Evolutionary conservation across 2,888 invertebrate genomes (phyloP), one percentile per base, ranked within the genome.

Genomic region (Stenoptilia bipunctidactyla): DNA sequence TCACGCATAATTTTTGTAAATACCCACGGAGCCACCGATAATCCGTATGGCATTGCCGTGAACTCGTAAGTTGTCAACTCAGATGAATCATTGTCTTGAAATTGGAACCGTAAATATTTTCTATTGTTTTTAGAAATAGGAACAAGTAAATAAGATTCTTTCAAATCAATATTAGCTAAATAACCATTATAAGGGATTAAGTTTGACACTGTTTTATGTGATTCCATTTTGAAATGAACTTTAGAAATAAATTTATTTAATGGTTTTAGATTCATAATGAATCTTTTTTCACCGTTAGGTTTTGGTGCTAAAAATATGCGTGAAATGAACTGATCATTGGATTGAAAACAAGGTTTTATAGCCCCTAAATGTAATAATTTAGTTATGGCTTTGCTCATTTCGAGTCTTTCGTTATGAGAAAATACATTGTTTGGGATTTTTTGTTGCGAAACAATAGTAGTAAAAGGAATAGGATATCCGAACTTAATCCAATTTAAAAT

Each of bases 211-310:
- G 39, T 42, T 1, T 38, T 30, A 15, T 37, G 20, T 15, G 38
- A 38, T 12, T 42, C 42, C 42, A 42, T 42, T 42, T 42, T 42
- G 37, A 42, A 42, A 39, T 42, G 42, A 4, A 1, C 1, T 1
- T 2, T 14, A 15, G 36, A 6, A 9, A 42, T 30, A 27, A 36
- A 39, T 27, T 42, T 36, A 37, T 42, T 42, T 9, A 42, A 15
- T 3, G 30, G 15, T 34, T 42, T 42, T 12, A 42, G 15, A 37
- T 42, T 42, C 14, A 42, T 34, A 14, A 42, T 42, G 36, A 42
- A 42, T 12, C 42, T 27, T n/a, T 37, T 25, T 15, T 27, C 36
- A 6, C 42, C 42, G 14, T 37, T 39, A 6, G 42, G 25, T 27
- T 42, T 42, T n/a, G 37, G 36, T 3, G 37, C 33, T 12, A 42